Evolutionary conservation across 2,113 vertebrate genomes (phyloP).

Genomic region (Plecotus auritus): DNA sequence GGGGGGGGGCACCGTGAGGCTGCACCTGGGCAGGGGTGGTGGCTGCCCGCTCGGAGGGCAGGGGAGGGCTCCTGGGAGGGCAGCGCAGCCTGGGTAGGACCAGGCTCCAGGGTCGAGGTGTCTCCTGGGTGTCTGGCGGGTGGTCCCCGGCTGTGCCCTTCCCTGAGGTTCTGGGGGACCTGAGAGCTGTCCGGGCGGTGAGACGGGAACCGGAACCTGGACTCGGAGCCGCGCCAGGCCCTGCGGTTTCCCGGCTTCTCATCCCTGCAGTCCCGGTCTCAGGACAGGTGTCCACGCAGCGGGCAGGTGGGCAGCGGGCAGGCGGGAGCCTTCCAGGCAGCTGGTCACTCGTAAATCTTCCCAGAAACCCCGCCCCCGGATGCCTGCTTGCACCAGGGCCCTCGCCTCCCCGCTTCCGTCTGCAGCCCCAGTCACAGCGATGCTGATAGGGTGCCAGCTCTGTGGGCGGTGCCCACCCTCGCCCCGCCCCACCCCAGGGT

Average conservation of each 20-base stretch:
- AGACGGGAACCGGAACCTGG: not conserved
- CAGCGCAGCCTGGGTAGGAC: fast-evolving
- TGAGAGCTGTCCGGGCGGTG: fast-evolving
- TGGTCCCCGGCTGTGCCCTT: not conserved
- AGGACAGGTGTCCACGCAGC: not conserved
- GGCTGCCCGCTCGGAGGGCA: not conserved
- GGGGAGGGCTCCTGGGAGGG: too few relatives aligned
- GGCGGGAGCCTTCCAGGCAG: too few relatives aligned
- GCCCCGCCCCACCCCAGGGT: too few relatives aligned
- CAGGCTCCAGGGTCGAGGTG: fast-evolving
- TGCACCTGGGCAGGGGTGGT: not conserved
- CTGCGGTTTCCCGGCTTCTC: not conserved
- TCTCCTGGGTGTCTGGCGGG: not conserved
- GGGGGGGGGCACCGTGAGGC: fast-evolving
- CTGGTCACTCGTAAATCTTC: too few relatives aligned
- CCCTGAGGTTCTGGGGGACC: not conserved
- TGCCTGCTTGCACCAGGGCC: fast-evolving
- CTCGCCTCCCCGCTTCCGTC: not conserved
- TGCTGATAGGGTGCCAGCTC: too few relatives aligned
- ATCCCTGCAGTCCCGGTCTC: not conserved
- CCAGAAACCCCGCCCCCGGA: not conserved
- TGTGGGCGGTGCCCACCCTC: too few relatives aligned
- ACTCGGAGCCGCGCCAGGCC: fast-evolving
- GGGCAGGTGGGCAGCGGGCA: too few relatives aligned
- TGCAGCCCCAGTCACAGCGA: too few relatives aligned